Evolutionary conservation across 2,888 invertebrate genomes (phyloP).

Genomic region (Apoda limacodes): DNA sequence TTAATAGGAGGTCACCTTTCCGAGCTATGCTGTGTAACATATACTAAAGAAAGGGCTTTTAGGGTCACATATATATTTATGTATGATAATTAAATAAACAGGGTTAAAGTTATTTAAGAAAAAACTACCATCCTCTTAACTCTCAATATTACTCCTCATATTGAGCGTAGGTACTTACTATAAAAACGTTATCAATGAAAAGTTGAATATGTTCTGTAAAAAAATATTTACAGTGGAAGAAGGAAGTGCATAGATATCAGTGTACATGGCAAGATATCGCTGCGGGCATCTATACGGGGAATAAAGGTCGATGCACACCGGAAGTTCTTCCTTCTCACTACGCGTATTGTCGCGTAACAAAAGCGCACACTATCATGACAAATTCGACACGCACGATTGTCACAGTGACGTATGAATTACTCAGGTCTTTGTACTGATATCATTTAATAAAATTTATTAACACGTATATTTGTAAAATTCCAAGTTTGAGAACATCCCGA

Average conservation of each 20-base stretch:
- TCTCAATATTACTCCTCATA: too few species aligned
- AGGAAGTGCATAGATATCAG: conserved; percentile 39
- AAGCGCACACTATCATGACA: conserved; percentile 53
- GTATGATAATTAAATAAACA: too few species aligned
- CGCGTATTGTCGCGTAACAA: conserved; percentile 49
- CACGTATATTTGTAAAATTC: conserved; percentile 13
- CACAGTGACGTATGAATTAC: conserved; percentile 41
- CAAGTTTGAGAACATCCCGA: conserved; percentile 19
- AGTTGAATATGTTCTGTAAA: too few species aligned
- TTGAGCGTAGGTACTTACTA: too few species aligned
- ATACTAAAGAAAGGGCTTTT: too few species aligned
- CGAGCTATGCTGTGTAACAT: too few species aligned
- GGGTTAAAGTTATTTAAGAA: too few species aligned
- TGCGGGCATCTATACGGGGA: conserved; percentile 44
- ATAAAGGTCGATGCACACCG: conserved; percentile 33
- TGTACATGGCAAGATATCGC: conserved; percentile 48
- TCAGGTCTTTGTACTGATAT: conserved; percentile 35
- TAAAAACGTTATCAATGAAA: too few species aligned
- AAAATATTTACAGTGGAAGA: conserved; percentile 37
- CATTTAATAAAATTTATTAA: conserved; percentile 65
- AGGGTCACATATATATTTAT: too few species aligned
- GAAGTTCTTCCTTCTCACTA: conserved; percentile 63
- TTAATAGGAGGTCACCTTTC: too few species aligned
- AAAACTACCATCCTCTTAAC: too few species aligned
- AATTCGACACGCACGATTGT: conserved; percentile 60